Base-by-base conservation (phyloP, 2,113 vertebrate genomes). In the Ptyas mucosa region DNA sequence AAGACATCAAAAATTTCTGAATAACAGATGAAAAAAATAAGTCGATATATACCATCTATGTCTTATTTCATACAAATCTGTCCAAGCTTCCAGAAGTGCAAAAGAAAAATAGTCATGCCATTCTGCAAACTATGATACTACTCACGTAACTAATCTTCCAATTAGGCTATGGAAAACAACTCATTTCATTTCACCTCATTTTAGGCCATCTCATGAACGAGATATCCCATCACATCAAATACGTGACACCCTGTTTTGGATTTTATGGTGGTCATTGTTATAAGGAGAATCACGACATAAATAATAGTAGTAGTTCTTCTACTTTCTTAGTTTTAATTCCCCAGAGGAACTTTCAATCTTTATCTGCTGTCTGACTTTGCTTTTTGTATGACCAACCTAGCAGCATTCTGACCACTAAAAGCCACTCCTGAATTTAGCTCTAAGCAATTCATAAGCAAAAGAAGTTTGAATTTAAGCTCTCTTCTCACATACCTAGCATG, bases 401-500 rank as follows among this genome's bases (percentile, higher is more conserved):
- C 75, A 61, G 2, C 64, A 39, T 24, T 51, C n/a, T 57, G 88
- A 23, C 29, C 75, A 51, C 39, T 49, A 61, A 81, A 43, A 3
- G 43, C 49, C 64, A 29, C 43, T 89, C 24, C n/a, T 54, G 46
- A 93, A 89, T 61, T 87, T 86, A n/a, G 39, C 55, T 24, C 34
- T 69, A 90, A 86, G 46, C 87, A 90, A 90, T 64, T 87, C 43
- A 89, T 61, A 89, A 91, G 61, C 43, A 61, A 61, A 58, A 61
- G 10, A 29, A 21, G 53, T 43, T 43, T 91, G 15, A 46, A 52
- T 85, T 64, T 15, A 86, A 55, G 3, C 51, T 61, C 51, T 24
- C 51, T 6, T 85, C 86, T 58, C 61, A 94, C 88, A 69, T 92
- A 92, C 81, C 88, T 90, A 29, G 34, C 39, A 61, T 90, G 81